Base-by-base conservation (phyloP, 2,888 invertebrate species). In the Drosophila meridionalis region DNA sequence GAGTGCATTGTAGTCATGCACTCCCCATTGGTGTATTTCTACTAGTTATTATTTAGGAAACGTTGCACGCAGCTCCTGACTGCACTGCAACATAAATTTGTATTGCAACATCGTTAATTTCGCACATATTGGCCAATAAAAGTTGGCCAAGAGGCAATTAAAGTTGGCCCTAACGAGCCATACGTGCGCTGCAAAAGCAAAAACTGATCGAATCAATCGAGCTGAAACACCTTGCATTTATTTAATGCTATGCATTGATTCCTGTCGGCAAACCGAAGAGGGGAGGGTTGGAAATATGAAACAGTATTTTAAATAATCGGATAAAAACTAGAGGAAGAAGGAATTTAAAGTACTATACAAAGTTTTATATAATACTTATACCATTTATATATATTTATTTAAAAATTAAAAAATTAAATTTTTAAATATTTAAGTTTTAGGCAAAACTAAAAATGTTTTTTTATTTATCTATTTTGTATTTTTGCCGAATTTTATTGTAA, bases 171-270 rank as follows among this genome's bases (percentile, higher is more conserved):
- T 74, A 69, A 76, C 70, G 60, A 32, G 52, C 76, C 70, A 61
- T 73, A 87, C 86, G 86, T 87, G 86, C 61, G 9, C 26, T 57
- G 84, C 83, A 83, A 66, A 58, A 55, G 59, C 61, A 78, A 81
- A 42, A n/a, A 26, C 45, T 45, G 69, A 72, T 76, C 69, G 2
- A 11, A 30, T 6, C 50, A 38, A 26, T 6, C 14, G 6, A 9
- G n/a, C 32, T 11, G 9, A 55, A 8, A 6, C 45, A 40, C 12
- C 32, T 60, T 45, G 38, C 34, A 53, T 36, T 28, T 45, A 30
- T 20, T 38, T 79, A 81, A 79, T 73, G 50, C 50, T 67, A 82
- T 84, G 75, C 84, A 83, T 85, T 71, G 42, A 9, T 40, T 9
- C 9, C 53, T 45, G 52, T 14, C 1, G 12, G 26, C 45, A 45